Evolutionary conservation across 2,113 vertebrate genomes (phyloP), one percentile per base, ranked within the genome.

Genomic region (Actenoides lindsayi): DNA sequence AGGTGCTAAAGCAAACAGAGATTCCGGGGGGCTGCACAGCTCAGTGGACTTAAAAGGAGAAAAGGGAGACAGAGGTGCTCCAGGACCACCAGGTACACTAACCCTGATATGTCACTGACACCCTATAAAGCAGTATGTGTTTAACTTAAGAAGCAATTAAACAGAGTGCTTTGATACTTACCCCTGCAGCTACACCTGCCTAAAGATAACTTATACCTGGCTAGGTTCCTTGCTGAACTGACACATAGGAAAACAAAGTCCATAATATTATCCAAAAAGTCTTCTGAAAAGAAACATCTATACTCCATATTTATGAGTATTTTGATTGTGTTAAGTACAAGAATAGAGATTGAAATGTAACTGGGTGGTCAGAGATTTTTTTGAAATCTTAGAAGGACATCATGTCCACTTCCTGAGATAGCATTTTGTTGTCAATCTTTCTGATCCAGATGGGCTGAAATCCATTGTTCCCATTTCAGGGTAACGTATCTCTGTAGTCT

Each of bases 1-100:
- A 98, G 98, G 97, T 31, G 39, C 95, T 83, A 97, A 98, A 95
- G 97, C 92, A 94, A 97, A 94, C 50, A 95, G 96, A 90, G 97
- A 96, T 74, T 98, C 97, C 77, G 98, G 97, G 97, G 94, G 89
- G 31, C 83, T 90, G 57, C 96, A 71, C 1, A 98, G 88, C 62
- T 37, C 93, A n/a, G 25, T 7, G 1, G 50, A 93, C 37, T 86
- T 94, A 12, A 99, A 99, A 98, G 99, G 99, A 96, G 99, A 99
- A 74, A 99, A 99, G 69, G 99, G 99, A 42, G 98, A 99, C 39
- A 97, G 96, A 83, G 99, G 99, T 8, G 92, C 97, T 46, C 98
- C 99, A 13, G 98, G 98, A 70, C 97, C 98, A 81, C 96, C 97
- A 97, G 98, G 99, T 99, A 97, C 90, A 33, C 4, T 50, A 56